Evolutionary conservation across 2,797 vertebrate genomes (phyloP).

Genomic region (Craterocephalus amniculus): DNA sequence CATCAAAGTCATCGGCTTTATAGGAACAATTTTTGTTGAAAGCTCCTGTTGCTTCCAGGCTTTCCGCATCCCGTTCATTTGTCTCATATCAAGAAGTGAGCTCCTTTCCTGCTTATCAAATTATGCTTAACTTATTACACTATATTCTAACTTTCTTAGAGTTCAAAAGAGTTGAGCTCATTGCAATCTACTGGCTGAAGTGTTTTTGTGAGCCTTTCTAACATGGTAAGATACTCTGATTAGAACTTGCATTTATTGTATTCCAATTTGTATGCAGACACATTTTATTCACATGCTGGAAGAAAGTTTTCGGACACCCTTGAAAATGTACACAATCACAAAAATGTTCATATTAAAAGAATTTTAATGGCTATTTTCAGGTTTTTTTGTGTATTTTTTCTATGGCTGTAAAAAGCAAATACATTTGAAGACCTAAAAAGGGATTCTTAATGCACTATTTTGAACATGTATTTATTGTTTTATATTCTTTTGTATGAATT

Average conservation of each 20-base stretch:
- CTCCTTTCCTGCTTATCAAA: constrained; percentile 10
- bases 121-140: background rate
- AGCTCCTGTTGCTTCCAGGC: constrained; percentile 10
- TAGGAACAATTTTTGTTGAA: background rate
- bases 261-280: background rate
- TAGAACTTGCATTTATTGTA: background rate
- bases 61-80: constrained; percentile 40
- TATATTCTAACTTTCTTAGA: background rate
- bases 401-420: too few species aligned
- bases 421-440: too few species aligned
- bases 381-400: too few species aligned
- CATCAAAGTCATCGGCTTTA: background rate
- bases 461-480: too few species aligned
- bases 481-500: too few species aligned
- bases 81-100: constrained; percentile 19
- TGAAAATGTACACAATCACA: too few species aligned
- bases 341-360: too few species aligned
- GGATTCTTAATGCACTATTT: too few species aligned
- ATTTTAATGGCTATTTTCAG: too few species aligned
- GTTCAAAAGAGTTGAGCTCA: background rate
- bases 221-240: background rate
- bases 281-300: background rate
- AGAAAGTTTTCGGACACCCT: too few species aligned
- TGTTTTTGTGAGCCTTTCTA: background rate
- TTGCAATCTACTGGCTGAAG: background rate